A percentile compares a stretch with the other conserved stretches of the same genome.
These are phyloP conservation scores for Wasmannia auropunctata DNA, from an alignment of 1,140 invertebrate genomes.

Conservation along the genomic window DNA sequence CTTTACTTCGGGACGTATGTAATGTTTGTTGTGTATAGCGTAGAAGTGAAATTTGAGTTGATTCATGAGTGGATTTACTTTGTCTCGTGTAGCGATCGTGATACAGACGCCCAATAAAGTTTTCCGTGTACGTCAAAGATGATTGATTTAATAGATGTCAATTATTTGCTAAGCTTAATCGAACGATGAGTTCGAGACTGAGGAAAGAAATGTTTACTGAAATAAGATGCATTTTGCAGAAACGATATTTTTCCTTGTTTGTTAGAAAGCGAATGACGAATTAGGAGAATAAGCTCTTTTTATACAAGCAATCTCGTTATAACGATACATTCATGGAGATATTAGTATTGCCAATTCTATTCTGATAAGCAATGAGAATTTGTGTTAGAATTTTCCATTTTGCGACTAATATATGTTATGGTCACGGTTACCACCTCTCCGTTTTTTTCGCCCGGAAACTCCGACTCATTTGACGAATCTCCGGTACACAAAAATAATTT, in stretches of 20 bases:
- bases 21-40: not conserved
- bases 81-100: constrained; percentile 13
- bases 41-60: constrained; percentile 29
- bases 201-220: constrained; percentile 17
- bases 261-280: not conserved
- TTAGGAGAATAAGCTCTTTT: not conserved
- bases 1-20: not conserved
- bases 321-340: not conserved
- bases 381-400: not conserved
- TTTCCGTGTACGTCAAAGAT: constrained; percentile 2
- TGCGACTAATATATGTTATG: not conserved
- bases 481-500: too few species aligned
- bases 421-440: too few species aligned
- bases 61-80: constrained; percentile 42
- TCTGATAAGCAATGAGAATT: not conserved
- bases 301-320: not conserved
- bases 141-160: constrained; percentile 10
- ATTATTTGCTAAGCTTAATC: not conserved
- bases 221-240: constrained; percentile 11
- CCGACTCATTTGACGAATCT: too few species aligned
- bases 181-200: constrained; percentile 18
- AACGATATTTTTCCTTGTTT: constrained; percentile 26
- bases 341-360: not conserved
- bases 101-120: not conserved
- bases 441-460: too few species aligned